phyloP scores from a whole-genome alignment of 2,888 invertebrate species.

The Glyphotaelius pellucidus region DNA sequence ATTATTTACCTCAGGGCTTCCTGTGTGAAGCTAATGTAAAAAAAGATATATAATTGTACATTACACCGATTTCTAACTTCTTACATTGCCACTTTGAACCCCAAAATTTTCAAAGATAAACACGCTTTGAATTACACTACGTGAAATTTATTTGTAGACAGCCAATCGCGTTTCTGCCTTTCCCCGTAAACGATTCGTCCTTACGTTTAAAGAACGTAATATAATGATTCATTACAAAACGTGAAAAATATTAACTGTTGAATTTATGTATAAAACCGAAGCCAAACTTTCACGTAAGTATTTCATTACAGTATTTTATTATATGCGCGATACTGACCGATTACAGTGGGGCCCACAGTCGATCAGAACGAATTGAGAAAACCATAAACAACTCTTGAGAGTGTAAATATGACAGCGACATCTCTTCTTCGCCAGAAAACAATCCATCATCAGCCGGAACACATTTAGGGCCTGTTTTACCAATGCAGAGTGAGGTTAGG shows the following conservation, averaged over 20 bases:
- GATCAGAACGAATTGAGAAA: constrained; percentile 30
- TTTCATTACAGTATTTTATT: neutral
- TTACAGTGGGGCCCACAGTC: neutral
- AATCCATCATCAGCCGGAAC: constrained; percentile 40
- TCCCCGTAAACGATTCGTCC: neutral
- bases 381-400: constrained; percentile 48
- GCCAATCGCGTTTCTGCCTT: neutral
- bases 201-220: too few species aligned
- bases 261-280: neutral
- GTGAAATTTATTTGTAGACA: neutral
- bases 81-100: too few species aligned
- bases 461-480: neutral
- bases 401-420: constrained; percentile 58
- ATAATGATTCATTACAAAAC: neutral
- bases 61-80: too few species aligned
- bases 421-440: constrained; percentile 11
- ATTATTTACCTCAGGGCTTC: too few species aligned
- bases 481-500: neutral
- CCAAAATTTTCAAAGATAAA: too few species aligned
- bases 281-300: neutral
- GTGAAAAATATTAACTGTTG: neutral
- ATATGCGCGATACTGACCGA: constrained; percentile 9
- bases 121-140: too few species aligned
- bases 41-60: too few species aligned
- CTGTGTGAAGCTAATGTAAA: too few species aligned